A percentile compares a stretch with the other conserved stretches of the same genome.
These are phyloP conservation scores for Napeogenes sylphis DNA, from an alignment of 2,888 invertebrate genomes.

Conservation along the genomic window DNA sequence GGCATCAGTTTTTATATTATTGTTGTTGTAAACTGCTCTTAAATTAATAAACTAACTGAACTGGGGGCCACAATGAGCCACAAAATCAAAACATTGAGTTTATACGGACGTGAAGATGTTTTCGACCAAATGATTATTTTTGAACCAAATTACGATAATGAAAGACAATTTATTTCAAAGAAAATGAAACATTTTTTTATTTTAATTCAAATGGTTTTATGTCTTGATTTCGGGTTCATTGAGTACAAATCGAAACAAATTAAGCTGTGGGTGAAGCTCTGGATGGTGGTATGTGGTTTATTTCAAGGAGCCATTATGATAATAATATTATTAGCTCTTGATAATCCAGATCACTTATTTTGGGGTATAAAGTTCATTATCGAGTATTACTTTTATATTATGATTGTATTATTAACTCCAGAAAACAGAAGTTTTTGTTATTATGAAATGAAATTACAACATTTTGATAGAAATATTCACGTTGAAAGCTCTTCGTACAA, in stretches of 20 bases:
- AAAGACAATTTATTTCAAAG: background rate
- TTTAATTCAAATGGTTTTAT: background rate
- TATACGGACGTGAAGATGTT: too few species aligned
- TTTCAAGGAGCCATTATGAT: background rate
- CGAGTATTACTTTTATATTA: slow-evolving; percentile 1
- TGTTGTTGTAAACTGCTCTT: too few species aligned
- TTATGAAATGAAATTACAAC: background rate
- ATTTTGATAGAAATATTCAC: background rate
- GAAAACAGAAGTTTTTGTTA: background rate
- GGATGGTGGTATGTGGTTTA: background rate
- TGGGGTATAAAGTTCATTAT: background rate
- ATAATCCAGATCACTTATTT: background rate
- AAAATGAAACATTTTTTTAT: background rate
- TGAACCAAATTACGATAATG: background rate
- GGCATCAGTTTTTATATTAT: too few species aligned
- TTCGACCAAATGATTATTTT: background rate
- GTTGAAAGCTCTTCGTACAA: background rate
- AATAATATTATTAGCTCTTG: background rate
- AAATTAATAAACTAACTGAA: too few species aligned
- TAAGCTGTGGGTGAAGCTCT: background rate
- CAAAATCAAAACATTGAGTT: too few species aligned
- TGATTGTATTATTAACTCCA: background rate
- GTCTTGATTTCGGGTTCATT: slow-evolving; percentile 1
- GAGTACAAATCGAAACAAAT: background rate
- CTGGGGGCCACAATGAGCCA: too few species aligned